Evolutionary conservation across 1,140 invertebrate genomes (phyloP), one percentile per base, ranked within the genome.

Genomic region (Drosophila cardini): DNA sequence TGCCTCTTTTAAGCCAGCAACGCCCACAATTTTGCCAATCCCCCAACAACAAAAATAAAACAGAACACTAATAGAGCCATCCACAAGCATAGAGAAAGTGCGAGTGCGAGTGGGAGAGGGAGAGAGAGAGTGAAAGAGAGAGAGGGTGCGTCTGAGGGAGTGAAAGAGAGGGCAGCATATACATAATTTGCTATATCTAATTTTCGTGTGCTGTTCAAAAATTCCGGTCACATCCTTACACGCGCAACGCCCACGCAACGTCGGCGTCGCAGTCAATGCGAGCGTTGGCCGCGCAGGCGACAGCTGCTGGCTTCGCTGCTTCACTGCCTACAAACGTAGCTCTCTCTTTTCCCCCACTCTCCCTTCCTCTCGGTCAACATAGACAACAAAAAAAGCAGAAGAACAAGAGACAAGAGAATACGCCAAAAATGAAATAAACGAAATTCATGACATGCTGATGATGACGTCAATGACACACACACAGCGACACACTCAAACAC

Each of bases 391-490:
- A 13, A 34, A 61, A 45, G 10, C 13, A 75, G 67, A 68, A 81
- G 55, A 61, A 32, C 60, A 45, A 52, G 21, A 32, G 21, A 38
- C 11, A 75, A 42, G 63, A 65, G 68, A 69, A 79, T 52, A 72
- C 65, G 74, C 65, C 75, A 84, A 76, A 52, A 78, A 76, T 68
- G 46, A 82, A 77, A 74, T 70, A 77, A 55, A 56, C 52, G 56
- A 82, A 85, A 90, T 85, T 89, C 81, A 85, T 90, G 80, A 90
- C 85, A 90, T 89, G 85, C 80, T 90, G 81, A 76, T 85, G 85
- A 89, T 90, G 85, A 89, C 85, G 85, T 90, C 85, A 90, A 90
- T 90, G 76, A 76, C 46, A 52, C 68, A 62, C 55, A 64, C 56
- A 64, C 40, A 65, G 45, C 79, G 36, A 64, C 11, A 65, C 13